Base-by-base conservation (phyloP, 1,140 invertebrate species). In the Drosophila parabipectinata region DNA sequence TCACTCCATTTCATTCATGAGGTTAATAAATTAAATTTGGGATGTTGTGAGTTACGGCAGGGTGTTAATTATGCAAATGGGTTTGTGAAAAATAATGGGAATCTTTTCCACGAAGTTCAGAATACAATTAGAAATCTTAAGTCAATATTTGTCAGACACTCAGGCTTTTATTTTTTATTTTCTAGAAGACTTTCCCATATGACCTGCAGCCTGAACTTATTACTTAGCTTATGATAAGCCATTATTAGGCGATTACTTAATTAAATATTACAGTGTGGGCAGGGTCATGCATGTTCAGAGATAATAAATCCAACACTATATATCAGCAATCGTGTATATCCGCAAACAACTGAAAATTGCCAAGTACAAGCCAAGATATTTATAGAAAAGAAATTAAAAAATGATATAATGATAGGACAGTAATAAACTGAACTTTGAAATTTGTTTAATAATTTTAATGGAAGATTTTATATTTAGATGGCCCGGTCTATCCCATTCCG, bases 401-500 rank as follows among this genome's bases (percentile, higher is more conserved):
- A 39, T 39, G 18, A 18, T 24, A 39, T 56, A 57, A 56, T 50
- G 62, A 50, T 51, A 56, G 24, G 53, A n/a, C 48, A 8, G 32
- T 50, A 75, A 37, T 26, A 44, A 58, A 53, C 12, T 14, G 12
- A 32, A 34, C 7, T 48, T 41, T n/a, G 7, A 45, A 67, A 45
- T 57, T 32, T 30, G 73, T 50, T 60, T 63, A 53, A 4, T 8
- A 21, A 32, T 41, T 50, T 53, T 47, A 39, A 24, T 69, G 30
- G 21, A 10, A 69, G 58, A 58, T 77, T 62, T 73, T 39, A 53
- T 55, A 62, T 76, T 59, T 41, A 72, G 61, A 47, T 44, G 44
- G 9, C 18, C 18, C 52, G 79, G 78, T 82, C 79, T 74, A 74
- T 78, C 83, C 79, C 79, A 50, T 82, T 82, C 79, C 79, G 79